Base-by-base conservation (phyloP, 1,140 invertebrate species). In the Drosophila albomicans region DNA sequence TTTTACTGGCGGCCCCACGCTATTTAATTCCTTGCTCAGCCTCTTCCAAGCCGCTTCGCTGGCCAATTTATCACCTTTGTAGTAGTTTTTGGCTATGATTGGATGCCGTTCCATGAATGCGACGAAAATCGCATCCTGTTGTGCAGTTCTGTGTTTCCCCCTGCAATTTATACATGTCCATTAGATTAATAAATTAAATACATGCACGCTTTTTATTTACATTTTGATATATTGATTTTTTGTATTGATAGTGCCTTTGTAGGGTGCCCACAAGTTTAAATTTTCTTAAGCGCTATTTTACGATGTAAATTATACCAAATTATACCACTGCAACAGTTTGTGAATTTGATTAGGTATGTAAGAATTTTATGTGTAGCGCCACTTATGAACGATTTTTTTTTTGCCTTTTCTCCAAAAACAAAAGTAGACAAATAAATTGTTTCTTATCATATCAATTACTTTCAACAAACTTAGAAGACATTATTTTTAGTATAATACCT, bases 71-170 rank as follows among this genome's bases (percentile, higher is more conserved):
- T 88, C 82, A 1, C 82, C 82, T 43, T 88, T 87, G 1, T 79
- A 72, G 25, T 86, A 86, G 20, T 88, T 87, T 25, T 88, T 87
- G 8, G 82, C 77, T 45, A 87, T 87, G 6, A 88, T 65, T 5
- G 82, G 82, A 66, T 87, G 82, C 2, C 82, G 61, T 28, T 87
- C 82, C 82, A 87, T 87, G 7, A 87, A 87, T 6, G 82, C 82
- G 4, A 87, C 80, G 7, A 87, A 88, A 13, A 88, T 88, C 0
- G 82, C 82, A 78, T 88, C 84, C 43, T 87, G 82, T n/a, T 88
- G 84, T 4, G 84, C 84, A n/a, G 84, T 87, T 30, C 82, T 79
- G 45, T 87, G 82, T 13, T 86, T 86, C 13, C 82, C 84, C 82
- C 81, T 84, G 58, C 20, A 67, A 52, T 46, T 30, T 1, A 54